A percentile compares a stretch with the other conserved stretches of the same genome.
phyloP scores from a whole-genome alignment of 2,888 invertebrate species.

The Stenodema calcarata region DNA sequence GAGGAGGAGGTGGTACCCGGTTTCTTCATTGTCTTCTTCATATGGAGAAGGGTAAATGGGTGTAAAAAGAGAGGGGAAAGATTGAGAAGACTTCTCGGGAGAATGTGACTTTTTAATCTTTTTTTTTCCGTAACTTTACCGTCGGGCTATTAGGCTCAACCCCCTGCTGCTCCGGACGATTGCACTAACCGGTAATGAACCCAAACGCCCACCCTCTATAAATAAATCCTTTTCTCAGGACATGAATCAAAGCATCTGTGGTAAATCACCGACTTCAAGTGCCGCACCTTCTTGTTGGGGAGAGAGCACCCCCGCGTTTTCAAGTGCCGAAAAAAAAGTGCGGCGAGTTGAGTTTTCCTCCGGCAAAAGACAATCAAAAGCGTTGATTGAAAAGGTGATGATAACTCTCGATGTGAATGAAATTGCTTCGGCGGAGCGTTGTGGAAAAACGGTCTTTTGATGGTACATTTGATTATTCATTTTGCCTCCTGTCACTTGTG shows the following conservation, averaged over 20 bases:
- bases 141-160: constrained; percentile 49
- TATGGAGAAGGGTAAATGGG: neutral
- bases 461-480: neutral
- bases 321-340: neutral
- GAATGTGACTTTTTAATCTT: constrained; percentile 10
- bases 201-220: constrained; percentile 46
- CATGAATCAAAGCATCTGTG: constrained; percentile 45
- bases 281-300: constrained; percentile 32
- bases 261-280: constrained; percentile 34
- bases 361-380: neutral
- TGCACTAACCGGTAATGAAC: constrained; percentile 50
- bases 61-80: neutral
- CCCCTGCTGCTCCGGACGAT: constrained; percentile 46
- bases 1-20: neutral
- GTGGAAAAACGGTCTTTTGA: neutral
- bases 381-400: neutral
- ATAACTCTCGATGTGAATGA: neutral
- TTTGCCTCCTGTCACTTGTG: neutral
- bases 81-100: neutral
- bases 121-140: constrained; percentile 22
- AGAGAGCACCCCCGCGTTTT: neutral
- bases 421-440: neutral
- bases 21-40: neutral
- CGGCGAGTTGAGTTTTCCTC: neutral
- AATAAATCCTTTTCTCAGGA: constrained; percentile 42